Base-by-base conservation (phyloP, 2,113 vertebrate species). In the Isichthys henryi region DNA sequence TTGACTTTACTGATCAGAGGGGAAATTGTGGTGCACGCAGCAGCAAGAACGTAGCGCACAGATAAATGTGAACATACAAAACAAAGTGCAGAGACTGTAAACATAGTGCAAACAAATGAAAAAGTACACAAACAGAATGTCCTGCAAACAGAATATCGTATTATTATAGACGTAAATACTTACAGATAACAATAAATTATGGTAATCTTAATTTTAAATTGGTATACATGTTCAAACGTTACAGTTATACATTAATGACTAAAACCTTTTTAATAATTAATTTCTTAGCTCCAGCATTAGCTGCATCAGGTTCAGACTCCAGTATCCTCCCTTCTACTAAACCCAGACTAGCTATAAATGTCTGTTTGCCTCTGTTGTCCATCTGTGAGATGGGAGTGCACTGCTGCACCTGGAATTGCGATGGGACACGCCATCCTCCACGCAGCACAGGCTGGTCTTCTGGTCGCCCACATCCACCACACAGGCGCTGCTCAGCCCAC, bases 361-460 rank as follows among this genome's bases (percentile, higher is more conserved):
- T n/a, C 53, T 21, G 53, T 56, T 56, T 21, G 53, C 53, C 19
- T 56, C 53, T 21, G 19, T 23, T 52, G 21, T 19, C 50, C 4
- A 31, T n/a, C 8, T 17, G 35, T 23, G 27, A 43, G 74, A 23
- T 15, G 27, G 31, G 87, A 7, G 91, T 9, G 5, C 19, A 35
- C 0, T 17, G 31, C 1, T 89, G 7, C 45, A 99, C 98, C 98
- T 97, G 89, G 98, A 99, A 92, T 97, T 99, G 62, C 97, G 96
- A 91, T 99, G 98, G 19, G 98, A 99, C 90, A 99, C 97, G 5
- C 98, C 98, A 0, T 99, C 98, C 92, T 99, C 98, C 7, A 99
- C 98, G 87, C 98, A 99, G 91, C 98, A 98, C 39, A 99, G 94
- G 0, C 98, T 99, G 88, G 98, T 98, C 95, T 99, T 99, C 94